A percentile compares a stretch with the other conserved stretches of the same genome.
These are phyloP conservation scores for Abscondita cerata DNA, from an alignment of 2,888 invertebrate species.

Conservation along the genomic window DNA sequence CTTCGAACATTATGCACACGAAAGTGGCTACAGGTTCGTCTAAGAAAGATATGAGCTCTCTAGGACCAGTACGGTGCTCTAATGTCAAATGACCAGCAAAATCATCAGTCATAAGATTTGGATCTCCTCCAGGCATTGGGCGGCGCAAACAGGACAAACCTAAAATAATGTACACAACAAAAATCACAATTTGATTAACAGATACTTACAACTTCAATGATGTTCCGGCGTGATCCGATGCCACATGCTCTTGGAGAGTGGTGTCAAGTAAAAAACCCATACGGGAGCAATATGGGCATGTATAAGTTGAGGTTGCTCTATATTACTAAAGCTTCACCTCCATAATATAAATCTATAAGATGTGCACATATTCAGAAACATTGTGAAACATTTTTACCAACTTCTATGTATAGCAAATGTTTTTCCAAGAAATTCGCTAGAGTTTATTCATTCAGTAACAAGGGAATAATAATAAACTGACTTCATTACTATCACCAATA, in stretches of 20 bases:
- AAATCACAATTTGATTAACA: neutral
- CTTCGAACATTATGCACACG: constrained; percentile 59
- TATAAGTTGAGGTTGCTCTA: constrained; percentile 95
- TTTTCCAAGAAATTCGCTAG: too few species aligned
- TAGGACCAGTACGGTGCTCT: constrained; percentile 82
- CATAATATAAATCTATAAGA: constrained; percentile 75
- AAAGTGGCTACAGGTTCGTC: constrained; percentile 88
- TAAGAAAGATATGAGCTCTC: constrained; percentile 92
- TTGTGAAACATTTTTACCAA: too few species aligned
- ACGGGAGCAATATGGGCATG: constrained; percentile 96
- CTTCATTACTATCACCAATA: too few species aligned
- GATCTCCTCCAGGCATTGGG: constrained; percentile 95
- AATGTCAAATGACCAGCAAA: constrained; percentile 94
- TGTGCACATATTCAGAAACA: too few species aligned
- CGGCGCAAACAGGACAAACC: constrained; percentile 98
- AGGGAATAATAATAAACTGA: too few species aligned
- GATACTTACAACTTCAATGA: constrained; percentile 84
- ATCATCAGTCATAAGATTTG: constrained; percentile 97
- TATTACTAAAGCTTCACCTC: constrained; percentile 88
- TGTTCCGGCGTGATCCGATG: constrained; percentile 90
- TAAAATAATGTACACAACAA: constrained; percentile 51
- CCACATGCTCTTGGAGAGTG: constrained; percentile 89
- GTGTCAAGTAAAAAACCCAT: constrained; percentile 97
- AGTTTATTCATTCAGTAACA: too few species aligned
- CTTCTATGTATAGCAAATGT: too few species aligned